phyloP scores from a whole-genome alignment of 2,797 vertebrate species.

The Carduelis carduelis region DNA sequence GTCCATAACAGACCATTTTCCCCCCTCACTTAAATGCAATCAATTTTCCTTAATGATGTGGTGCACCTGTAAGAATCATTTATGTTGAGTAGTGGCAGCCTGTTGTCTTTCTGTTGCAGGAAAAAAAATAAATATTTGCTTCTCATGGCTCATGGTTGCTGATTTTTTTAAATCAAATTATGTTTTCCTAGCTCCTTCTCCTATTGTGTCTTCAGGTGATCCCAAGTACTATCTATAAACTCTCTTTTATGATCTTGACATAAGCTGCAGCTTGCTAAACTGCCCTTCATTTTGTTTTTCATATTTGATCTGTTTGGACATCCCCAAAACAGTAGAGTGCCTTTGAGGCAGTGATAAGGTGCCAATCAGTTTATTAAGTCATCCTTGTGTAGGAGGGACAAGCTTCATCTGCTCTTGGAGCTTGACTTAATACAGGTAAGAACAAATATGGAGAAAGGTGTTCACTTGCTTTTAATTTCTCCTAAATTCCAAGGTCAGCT shows the following conservation, averaged over 20 bases:
- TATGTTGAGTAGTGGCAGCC: not conserved
- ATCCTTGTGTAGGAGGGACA: constrained; percentile 30
- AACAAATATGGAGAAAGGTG: constrained; percentile 4
- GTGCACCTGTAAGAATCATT: not conserved
- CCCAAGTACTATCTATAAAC: not conserved
- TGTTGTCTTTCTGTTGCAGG: not conserved
- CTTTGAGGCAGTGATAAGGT: constrained; percentile 34
- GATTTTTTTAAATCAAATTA: not conserved
- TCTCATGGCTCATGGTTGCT: not conserved
- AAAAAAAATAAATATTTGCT: not conserved
- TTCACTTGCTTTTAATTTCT: constrained; percentile 9
- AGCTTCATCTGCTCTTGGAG: constrained; percentile 20
- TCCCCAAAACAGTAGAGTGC: constrained; percentile 23
- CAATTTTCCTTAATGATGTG: not conserved
- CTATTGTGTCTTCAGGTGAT: not conserved
- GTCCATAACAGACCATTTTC: accelerated
- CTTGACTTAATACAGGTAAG: not conserved
- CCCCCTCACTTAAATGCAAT: not conserved
- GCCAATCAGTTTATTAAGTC: constrained; percentile 56
- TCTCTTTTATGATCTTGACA: constrained; percentile 40
- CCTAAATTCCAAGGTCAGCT: not conserved
- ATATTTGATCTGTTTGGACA: constrained; percentile 58
- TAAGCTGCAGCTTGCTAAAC: constrained; percentile 26
- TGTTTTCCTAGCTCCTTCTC: not conserved
- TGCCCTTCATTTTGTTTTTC: constrained; percentile 33